A percentile compares a stretch with the other conserved stretches of the same genome.
These are phyloP conservation scores for Apoda limacodes DNA, from an alignment of 2,888 invertebrate species.

Conservation along the genomic window DNA sequence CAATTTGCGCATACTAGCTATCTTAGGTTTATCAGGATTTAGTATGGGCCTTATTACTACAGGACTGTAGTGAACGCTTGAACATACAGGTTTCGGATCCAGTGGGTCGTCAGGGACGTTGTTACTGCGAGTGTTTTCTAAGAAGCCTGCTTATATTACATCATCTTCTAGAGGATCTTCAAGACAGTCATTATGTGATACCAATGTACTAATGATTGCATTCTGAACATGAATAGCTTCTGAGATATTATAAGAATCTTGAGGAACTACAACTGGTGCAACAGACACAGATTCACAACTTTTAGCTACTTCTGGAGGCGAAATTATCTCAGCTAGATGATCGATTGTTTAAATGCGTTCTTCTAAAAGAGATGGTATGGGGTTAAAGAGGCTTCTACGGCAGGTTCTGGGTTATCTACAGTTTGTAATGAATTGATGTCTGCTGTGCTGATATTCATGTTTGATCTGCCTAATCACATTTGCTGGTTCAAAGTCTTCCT, in stretches of 20 bases:
- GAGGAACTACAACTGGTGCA: constrained; percentile 10
- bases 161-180: no score
- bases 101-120: no score
- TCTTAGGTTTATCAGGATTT: no score
- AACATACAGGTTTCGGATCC: no score
- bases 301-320: constrained; percentile 10
- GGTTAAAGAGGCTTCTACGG: constrained; percentile 16
- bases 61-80: no score
- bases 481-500: constrained; percentile 22
- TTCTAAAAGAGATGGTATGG: constrained; percentile 14
- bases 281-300: constrained; percentile 8
- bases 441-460: constrained; percentile 18
- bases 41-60: constrained; percentile 18
- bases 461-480: constrained; percentile 15
- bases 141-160: no score
- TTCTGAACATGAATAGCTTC: constrained; percentile 17
- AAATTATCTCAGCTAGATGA: constrained; percentile 14
- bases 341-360: constrained; percentile 12
- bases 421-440: constrained; percentile 12
- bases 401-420: constrained; percentile 15
- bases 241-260: constrained; percentile 14
- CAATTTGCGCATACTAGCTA: no score
- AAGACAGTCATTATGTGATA: no score
- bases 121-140: no score
- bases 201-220: constrained; percentile 20